phyloP scores from a whole-genome alignment of 2,113 vertebrate genomes.

The Limanda limanda region DNA sequence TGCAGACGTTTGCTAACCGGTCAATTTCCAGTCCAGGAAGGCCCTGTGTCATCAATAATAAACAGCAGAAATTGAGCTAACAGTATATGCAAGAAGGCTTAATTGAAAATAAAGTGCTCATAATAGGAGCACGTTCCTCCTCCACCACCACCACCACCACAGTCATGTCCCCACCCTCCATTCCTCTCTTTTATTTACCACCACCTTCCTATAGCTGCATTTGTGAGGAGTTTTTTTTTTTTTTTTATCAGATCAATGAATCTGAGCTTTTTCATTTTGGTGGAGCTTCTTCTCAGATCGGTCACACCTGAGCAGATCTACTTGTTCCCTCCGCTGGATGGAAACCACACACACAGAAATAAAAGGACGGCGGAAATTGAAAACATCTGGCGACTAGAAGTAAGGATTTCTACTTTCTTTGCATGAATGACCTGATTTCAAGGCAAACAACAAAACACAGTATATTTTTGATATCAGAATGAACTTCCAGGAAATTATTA shows the following conservation, averaged over 20 bases:
- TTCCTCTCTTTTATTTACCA: slow-evolving; percentile 50
- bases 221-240: slow-evolving; percentile 50
- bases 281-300: slow-evolving; percentile 12
- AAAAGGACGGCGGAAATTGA: slow-evolving; percentile 25
- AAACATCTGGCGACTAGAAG: slow-evolving; percentile 43
- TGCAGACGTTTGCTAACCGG: slow-evolving; percentile 80
- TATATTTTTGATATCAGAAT: background rate
- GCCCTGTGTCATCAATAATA: slow-evolving; percentile 82
- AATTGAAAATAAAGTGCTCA: slow-evolving; percentile 82
- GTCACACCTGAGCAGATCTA: slow-evolving; percentile 14
- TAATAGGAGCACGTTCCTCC: slow-evolving; percentile 54
- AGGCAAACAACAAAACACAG: background rate
- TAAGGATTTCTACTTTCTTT: slow-evolving; percentile 52
- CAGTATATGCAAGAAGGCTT: slow-evolving; percentile 59
- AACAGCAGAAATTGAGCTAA: slow-evolving; percentile 69
- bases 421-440: slow-evolving; percentile 10
- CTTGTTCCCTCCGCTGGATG: slow-evolving; percentile 2
- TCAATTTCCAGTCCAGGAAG: slow-evolving; percentile 77
- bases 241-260: slow-evolving; percentile 61
- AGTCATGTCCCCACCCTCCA: slow-evolving; percentile 15
- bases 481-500: background rate
- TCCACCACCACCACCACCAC: slow-evolving; percentile 30
- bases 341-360: slow-evolving; percentile 1
- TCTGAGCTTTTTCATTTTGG: slow-evolving; percentile 35
- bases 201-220: slow-evolving; percentile 56